phyloP scores from a whole-genome alignment of 2,113 vertebrate genomes.

The Pollachius pollachius region DNA sequence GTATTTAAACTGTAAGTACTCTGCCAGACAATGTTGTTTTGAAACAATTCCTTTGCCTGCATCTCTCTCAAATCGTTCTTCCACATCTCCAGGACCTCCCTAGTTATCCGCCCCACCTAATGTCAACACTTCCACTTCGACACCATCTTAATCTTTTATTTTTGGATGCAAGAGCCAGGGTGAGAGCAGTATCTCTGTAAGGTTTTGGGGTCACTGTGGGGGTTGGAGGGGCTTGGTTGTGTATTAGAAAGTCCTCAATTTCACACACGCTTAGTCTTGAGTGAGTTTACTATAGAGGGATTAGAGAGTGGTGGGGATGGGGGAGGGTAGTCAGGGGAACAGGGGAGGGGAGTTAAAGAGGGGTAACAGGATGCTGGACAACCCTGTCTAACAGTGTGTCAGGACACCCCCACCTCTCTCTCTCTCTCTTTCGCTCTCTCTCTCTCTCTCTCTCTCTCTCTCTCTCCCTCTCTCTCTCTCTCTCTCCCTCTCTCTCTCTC shows the following conservation, averaged over 20 bases:
- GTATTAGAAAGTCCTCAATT: conserved; percentile 96
- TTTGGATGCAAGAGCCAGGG: too few relatives aligned
- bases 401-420: background rate
- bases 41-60: background rate
- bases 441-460: conserved; percentile 42
- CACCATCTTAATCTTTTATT: background rate
- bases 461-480: conserved; percentile 32
- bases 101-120: background rate
- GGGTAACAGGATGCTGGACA: conserved; percentile 79
- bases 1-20: background rate
- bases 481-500: conserved; percentile 44
- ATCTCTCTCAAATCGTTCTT: background rate
- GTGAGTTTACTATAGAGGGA: conserved; percentile 95
- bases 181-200: too few relatives aligned
- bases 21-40: background rate
- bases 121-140: background rate
- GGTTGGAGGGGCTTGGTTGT: conserved; percentile 63
- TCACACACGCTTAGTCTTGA: conserved; percentile 98
- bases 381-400: background rate
- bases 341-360: conserved; percentile 62
- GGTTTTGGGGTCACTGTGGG: background rate
- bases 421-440: conserved; percentile 34
- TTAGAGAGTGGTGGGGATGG: conserved; percentile 84
- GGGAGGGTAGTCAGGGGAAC: conserved; percentile 60
- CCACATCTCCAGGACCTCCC: background rate